phyloP scores from a whole-genome alignment of 1,140 invertebrate genomes.

The Diachasmimorpha longicaudata region DNA sequence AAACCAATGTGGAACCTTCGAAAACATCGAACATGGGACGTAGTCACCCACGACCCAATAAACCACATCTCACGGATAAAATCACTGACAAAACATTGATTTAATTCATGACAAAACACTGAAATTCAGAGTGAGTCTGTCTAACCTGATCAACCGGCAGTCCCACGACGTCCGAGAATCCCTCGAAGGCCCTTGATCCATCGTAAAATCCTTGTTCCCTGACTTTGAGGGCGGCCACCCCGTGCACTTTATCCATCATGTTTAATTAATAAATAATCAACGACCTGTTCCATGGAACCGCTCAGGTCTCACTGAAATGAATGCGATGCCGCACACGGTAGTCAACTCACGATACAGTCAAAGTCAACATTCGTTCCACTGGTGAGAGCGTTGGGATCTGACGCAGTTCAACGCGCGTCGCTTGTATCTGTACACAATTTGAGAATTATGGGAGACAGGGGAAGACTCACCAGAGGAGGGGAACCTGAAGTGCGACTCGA shows the following conservation, averaged over 20 bases:
- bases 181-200: conserved; percentile 66
- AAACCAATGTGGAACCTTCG: too few species aligned
- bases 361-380: background rate
- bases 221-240: conserved; percentile 35
- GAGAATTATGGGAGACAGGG: too few species aligned
- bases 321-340: background rate
- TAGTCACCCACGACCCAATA: too few species aligned
- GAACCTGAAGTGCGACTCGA: too few species aligned
- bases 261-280: background rate
- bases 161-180: conserved; percentile 65
- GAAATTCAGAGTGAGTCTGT: conserved; percentile 3
- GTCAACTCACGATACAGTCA: background rate
- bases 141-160: conserved; percentile 71
- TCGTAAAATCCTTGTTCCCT: conserved; percentile 59
- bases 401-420: background rate
- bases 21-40: too few species aligned
- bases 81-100: too few species aligned
- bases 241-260: conserved; percentile 19
- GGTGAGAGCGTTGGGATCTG: background rate
- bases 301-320: background rate
- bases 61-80: too few species aligned
- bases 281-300: background rate
- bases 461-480: too few species aligned
- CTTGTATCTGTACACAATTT: background rate
- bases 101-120: too few species aligned